A percentile compares a stretch with the other conserved stretches of the same genome.
Conservation (phyloP, 1,140 invertebrate species). For the Anastatus disparis region DNA sequence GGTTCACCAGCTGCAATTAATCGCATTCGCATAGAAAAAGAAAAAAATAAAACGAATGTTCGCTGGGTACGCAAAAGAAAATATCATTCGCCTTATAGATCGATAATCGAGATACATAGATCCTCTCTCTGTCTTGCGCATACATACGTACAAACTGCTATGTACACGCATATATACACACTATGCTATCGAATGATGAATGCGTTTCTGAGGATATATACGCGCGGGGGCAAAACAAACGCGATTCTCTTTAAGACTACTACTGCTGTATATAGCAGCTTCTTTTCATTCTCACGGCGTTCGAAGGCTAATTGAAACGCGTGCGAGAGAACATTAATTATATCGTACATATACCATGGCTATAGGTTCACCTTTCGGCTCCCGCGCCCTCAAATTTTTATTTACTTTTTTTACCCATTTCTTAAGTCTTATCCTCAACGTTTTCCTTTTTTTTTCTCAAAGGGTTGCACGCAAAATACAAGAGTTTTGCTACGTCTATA, state of each 20-base stretch:
- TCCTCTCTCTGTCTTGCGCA: no score
- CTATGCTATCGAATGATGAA: slow-evolving; percentile 4
- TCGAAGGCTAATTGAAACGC: slow-evolving; percentile 21
- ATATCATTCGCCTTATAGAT: not conserved
- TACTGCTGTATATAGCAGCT: no score
- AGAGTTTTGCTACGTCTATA: not conserved
- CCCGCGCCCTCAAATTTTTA: no score
- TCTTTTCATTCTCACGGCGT: slow-evolving; percentile 22
- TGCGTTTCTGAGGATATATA: not conserved
- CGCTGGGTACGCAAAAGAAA: not conserved
- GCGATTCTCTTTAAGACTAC: not conserved
- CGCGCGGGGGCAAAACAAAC: not conserved
- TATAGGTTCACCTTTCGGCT: no score
- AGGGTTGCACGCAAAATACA: no score
- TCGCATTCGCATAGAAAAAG: not conserved
- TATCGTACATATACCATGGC: no score
- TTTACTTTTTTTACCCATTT: no score
- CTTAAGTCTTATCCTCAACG: no score
- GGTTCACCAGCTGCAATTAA: not conserved
- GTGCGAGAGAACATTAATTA: slow-evolving; percentile 17
- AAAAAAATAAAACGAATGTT: not conserved
- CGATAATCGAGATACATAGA: slow-evolving; percentile 8
- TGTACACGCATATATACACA: no score
- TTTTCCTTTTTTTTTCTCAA: no score
- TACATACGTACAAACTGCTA: no score